Percentiles rank a stretch among this genome's conserved stretches.
Evolutionary conservation across 1,140 invertebrate genomes (phyloP).

Genomic region (Dendroctonus ponderosae): DNA sequence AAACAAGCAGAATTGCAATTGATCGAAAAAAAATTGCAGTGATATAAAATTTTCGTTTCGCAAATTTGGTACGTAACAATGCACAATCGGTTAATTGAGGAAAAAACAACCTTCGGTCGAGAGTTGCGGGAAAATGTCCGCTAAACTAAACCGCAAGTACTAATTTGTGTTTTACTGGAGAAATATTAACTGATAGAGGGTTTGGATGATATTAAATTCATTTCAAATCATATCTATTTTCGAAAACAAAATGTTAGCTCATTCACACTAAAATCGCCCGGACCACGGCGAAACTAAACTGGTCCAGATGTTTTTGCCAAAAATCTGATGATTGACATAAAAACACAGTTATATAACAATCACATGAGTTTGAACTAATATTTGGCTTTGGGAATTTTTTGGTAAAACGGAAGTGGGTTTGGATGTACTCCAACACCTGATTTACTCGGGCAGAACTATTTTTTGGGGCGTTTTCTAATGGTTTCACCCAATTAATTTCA

Average conservation of each 20-base stretch:
- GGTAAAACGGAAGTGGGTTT: neutral
- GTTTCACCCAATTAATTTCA: too few species aligned
- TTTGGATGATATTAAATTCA: neutral
- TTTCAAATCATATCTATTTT: slow-evolving; percentile 20
- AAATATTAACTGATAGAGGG: too few species aligned
- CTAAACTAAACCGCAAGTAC: neutral
- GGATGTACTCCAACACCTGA: neutral
- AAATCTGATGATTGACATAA: slow-evolving; percentile 19
- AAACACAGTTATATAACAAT: slow-evolving; percentile 25
- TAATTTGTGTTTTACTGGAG: too few species aligned
- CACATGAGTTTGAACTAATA: slow-evolving; percentile 11
- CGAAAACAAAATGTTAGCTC: slow-evolving; percentile 21
- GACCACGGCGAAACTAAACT: slow-evolving; percentile 5
- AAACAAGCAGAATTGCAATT: too few species aligned
- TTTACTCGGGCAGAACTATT: too few species aligned
- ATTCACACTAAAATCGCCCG: slow-evolving; percentile 16
- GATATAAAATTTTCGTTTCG: slow-evolving; percentile 1
- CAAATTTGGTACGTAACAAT: neutral
- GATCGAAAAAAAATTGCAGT: slow-evolving; percentile 4
- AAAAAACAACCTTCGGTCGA: slow-evolving; percentile 1
- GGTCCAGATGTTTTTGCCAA: slow-evolving; percentile 19
- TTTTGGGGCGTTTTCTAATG: too few species aligned
- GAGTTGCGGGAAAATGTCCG: slow-evolving; percentile 1
- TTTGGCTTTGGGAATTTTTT: slow-evolving; percentile 1
- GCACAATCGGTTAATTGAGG: slow-evolving; percentile 1